Evolutionary conservation across 2,888 invertebrate species (phyloP).

Genomic region (Meiosimyza platycephala): DNA sequence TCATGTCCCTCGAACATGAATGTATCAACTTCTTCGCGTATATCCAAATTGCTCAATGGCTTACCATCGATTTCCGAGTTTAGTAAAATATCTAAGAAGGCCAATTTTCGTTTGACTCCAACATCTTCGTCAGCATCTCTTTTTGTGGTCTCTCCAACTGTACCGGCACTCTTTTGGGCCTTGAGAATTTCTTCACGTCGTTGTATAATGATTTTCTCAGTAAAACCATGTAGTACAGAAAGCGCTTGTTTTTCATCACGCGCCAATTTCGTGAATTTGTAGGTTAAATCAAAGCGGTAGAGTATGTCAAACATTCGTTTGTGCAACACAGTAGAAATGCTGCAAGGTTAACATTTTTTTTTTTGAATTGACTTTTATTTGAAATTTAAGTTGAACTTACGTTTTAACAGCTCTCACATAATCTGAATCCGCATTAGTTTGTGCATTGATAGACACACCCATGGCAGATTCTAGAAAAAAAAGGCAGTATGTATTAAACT

Average conservation of each 20-base stretch:
- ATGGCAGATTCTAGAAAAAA: conserved; percentile 79
- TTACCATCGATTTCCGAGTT: conserved; percentile 72
- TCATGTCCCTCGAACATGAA: conserved; percentile 78
- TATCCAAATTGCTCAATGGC: conserved; percentile 71
- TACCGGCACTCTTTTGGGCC: conserved; percentile 33
- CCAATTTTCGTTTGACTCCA: conserved; percentile 73
- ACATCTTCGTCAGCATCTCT: conserved; percentile 51
- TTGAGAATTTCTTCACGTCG: conserved; percentile 63
- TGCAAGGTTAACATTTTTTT: conserved; percentile 36
- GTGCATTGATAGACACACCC: conserved; percentile 82
- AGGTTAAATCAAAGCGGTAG: conserved; percentile 61
- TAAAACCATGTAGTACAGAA: conserved; percentile 69
- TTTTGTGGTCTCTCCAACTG: not conserved
- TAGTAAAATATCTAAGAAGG: conserved; percentile 76
- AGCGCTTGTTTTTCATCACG: conserved; percentile 69
- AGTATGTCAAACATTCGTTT: conserved; percentile 65
- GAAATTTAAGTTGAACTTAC: conserved; percentile 66
- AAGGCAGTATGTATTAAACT: not conserved
- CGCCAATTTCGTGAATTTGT: conserved; percentile 71
- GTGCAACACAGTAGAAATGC: conserved; percentile 63
- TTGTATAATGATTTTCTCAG: conserved; percentile 70
- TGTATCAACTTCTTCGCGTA: conserved; percentile 79
- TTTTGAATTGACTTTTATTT: not conserved
- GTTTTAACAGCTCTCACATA: conserved; percentile 81
- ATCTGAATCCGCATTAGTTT: conserved; percentile 74